Base-by-base conservation (phyloP, 2,113 vertebrate genomes). In the Crocuta crocuta region DNA sequence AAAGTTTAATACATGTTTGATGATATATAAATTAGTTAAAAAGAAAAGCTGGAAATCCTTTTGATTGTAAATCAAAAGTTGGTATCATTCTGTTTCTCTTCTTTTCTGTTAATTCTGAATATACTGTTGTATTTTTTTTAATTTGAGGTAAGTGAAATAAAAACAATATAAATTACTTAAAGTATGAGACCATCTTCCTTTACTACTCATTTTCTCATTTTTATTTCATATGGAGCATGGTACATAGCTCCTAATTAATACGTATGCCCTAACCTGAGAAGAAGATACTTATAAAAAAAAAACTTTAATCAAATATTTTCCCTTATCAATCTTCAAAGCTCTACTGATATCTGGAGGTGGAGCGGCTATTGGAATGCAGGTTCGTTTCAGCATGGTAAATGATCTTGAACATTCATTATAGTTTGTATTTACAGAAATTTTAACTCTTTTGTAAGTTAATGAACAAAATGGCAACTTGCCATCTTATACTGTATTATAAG, bases 381-480 rank as follows among this genome's bases (percentile, higher is more conserved):
- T 50, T 73, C 8, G 83, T 87, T 95, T 96, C 1, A 7, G 6
- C 23, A 17, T 63, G 1, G 48, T 85, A 94, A 93, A 71, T 94
- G 58, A 96, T 96, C 31, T 90, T 76, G 74, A 95, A 63, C 19
- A 82, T 93, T 85, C 79, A 66, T 92, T 91, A 79, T 17, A 86
- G 33, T 83, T 96, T n/a, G 23, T 91, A 10, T 97, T 98, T 97
- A 90, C 39, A 97, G 50, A 35, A 5, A 28, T 71, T 89, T 87
- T 92, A 93, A 65, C n/a, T 84, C 23, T 87, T 89, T 85, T 28
- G 19, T 92, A 94, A 97, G 12, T 92, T 97, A 98, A 80, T 87
- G 73, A 98, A 95, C 71, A 95, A 95, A 95, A 97, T 63, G 78
- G 39, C 24, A 98, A 97, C 68, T 95, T 97, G 39, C 13, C 78